Percentiles rank a stretch among this genome's conserved stretches.
phyloP scores from a whole-genome alignment of 92 coral and sea anemone species.

The Epizoanthus scotinus region DNA sequence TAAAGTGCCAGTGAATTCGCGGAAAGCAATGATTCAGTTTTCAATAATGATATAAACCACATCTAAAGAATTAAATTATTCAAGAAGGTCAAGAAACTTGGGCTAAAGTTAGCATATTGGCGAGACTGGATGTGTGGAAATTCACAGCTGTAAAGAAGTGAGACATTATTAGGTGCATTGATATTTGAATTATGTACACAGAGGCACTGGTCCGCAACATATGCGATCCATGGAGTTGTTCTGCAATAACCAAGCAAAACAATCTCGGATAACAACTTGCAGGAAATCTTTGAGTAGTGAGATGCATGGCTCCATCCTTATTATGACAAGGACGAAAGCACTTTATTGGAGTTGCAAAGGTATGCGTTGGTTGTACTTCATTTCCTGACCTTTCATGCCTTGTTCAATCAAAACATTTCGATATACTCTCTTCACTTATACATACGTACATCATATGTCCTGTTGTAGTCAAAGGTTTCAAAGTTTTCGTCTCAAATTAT shows the following conservation, averaged over 20 bases:
- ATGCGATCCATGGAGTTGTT: not conserved
- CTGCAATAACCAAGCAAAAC: not conserved
- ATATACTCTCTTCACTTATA: too few relatives aligned
- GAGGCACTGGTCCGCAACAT: not conserved
- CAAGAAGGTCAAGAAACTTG: too few relatives aligned
- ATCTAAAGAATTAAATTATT: not conserved
- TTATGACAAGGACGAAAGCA: not conserved
- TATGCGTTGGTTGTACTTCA: not conserved
- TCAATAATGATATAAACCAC: not conserved
- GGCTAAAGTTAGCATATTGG: too few relatives aligned
- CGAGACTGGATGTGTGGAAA: too few relatives aligned
- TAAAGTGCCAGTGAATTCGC: not conserved
- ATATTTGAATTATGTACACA: slow-evolving; percentile 16
- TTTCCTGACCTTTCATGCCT: too few relatives aligned
- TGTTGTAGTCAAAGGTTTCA: too few relatives aligned
- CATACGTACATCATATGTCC: too few relatives aligned
- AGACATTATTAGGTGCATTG: not conserved
- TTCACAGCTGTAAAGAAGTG: too few relatives aligned
- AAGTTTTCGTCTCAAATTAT: too few relatives aligned
- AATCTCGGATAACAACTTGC: not conserved
- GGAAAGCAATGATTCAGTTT: not conserved
- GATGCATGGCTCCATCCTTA: not conserved
- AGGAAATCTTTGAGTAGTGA: not conserved
- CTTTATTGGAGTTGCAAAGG: not conserved
- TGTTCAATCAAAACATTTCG: too few relatives aligned